Evolutionary conservation across 2,797 vertebrate genomes (phyloP), one percentile per base, ranked within the genome.

Genomic region (Spea hammondii): DNA sequence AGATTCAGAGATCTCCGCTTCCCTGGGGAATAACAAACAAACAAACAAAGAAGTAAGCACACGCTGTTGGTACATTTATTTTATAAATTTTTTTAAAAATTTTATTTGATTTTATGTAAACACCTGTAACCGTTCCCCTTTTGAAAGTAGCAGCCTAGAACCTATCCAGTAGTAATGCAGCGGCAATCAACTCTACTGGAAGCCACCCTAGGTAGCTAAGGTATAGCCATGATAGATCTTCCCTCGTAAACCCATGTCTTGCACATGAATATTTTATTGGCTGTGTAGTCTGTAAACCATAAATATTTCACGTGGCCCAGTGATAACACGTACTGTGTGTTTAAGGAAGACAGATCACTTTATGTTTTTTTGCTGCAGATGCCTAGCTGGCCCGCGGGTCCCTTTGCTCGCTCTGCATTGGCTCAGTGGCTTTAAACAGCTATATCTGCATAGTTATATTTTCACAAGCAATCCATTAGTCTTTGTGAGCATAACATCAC

Each of bases 291-390:
- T 60, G 70, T 65, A 62, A 6, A 47, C 9, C 54, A 77, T 81
- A 68, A 81, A 76, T 81, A 72, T 81, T 81, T 81, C n/a, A 76
- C 69, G 44, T 77, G 17, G 65, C 50, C 51, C 17, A 62, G 74
- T 60, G 62, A 72, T 59, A 54, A 45, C 53, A 53, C 47, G 64
- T 60, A 57, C 54, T 46, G 7, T 44, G 53, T 49, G n/a, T 57
- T 57, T 5, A 57, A 13, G n/a, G 55, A 57, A 57, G 73, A 53
- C n/a, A 54, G 14, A 49, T 60, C 3, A 47, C n/a, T 7, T 60
- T 4, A 5, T 57, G 44, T 53, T 55, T 32, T 32, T 80, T 60
- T 4, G 11, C 54, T 53, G 45, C 51, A 50, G 17, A n/a, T 12
- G 46, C 67, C 47, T 59, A 49, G 8, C 47, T 50, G 49, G 59